Evolutionary conservation across 2,888 invertebrate genomes (phyloP), one percentile per base, ranked within the genome.

Genomic region (Sympetrum striolatum): DNA sequence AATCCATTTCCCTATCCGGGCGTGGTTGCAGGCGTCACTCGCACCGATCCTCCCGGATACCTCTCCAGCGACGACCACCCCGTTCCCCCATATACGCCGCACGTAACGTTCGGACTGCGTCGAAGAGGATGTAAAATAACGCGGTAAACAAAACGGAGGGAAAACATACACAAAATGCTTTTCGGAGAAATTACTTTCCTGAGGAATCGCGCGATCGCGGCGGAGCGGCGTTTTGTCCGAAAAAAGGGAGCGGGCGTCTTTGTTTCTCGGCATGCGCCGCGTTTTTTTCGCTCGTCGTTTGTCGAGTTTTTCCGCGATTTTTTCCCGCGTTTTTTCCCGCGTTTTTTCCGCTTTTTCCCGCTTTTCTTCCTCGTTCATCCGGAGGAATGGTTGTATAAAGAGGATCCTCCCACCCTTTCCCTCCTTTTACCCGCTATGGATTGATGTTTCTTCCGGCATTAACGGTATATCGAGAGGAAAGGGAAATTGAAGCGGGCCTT

Each of bases 221-320:
- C 31, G 73, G 25, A 3, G 64, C 25, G 64, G 64, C 22, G 64
- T 64, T 64, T 64, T 64, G 73, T 73, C 73, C 73, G 73, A 73
- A 73, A 73, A 73, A 53, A 44, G 10, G 44, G 60, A 5, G 18
- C 10, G 31, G 58, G 35, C 86, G 60, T 64, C 86, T 86, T 86
- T 86, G 86, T 86, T 86, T 86, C 58, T n/a, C 64, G 86, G 37
- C 86, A 37, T 86, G 35, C 86, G 86, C 86, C 60, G 39, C 86
- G 60, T 86, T 35, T 86, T 86, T 82, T 86, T 82, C 37, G 86
- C 37, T 22, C 60, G n/a, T 37, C 25, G 60, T 60, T 64, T 37
- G 35, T 60, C 35, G 31, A 35, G 37, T 82, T 31, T 37, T 82
- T 58, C 53, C 82, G 31, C 37, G 60, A n/a, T n/a, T n/a, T n/a